These are phyloP conservation scores for Amiota mariae DNA, from an alignment of 2,888 invertebrate species.

Conservation along the genomic window DNA sequence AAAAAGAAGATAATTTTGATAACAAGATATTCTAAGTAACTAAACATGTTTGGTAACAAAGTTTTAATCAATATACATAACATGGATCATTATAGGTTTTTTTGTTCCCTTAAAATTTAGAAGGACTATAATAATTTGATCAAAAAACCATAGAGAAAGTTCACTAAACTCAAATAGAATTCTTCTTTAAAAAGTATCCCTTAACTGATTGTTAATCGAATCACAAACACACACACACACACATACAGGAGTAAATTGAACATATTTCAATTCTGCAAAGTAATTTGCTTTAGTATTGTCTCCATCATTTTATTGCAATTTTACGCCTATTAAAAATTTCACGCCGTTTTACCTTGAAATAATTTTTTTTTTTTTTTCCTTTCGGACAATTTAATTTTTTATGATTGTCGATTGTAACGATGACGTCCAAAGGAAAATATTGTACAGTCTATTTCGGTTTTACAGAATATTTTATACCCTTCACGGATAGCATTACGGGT, in stretches of 20 bases:
- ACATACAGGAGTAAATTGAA: background rate
- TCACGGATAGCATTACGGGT: too few species aligned
- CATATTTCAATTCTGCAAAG: background rate
- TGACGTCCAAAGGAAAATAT: background rate
- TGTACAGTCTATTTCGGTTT: background rate
- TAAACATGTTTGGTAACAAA: too few species aligned
- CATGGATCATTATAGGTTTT: too few species aligned
- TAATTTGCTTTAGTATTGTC: background rate
- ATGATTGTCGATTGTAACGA: constrained; percentile 12
- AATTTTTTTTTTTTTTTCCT: constrained; percentile 44
- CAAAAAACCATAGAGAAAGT: too few species aligned
- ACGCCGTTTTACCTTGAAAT: constrained; percentile 38
- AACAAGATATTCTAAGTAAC: too few species aligned
- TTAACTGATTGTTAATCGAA: background rate
- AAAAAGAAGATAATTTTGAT: background rate
- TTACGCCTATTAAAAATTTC: constrained; percentile 50
- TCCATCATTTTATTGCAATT: constrained; percentile 36
- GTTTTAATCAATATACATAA: too few species aligned
- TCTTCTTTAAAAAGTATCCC: background rate
- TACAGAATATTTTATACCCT: background rate
- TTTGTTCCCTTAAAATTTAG: too few species aligned
- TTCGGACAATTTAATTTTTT: constrained; percentile 47
- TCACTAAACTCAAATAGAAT: too few species aligned
- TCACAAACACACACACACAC: background rate
- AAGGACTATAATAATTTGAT: too few species aligned